Percentiles rank a stretch among this genome's conserved stretches.
These are phyloP conservation scores for Eptatretus atami DNA, from an alignment of 2,797 vertebrate species.

Conservation along the genomic window DNA sequence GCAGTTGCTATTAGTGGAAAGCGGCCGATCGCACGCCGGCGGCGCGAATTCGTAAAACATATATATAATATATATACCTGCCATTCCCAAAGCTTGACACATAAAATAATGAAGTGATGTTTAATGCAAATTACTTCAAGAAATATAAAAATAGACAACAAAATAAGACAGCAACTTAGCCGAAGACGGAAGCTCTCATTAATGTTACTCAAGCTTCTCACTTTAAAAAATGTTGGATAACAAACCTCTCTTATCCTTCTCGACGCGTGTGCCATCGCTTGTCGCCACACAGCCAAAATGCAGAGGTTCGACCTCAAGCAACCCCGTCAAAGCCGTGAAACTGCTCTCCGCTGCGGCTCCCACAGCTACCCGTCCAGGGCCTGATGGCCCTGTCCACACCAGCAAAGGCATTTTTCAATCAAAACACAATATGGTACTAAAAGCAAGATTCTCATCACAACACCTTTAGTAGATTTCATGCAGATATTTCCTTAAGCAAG, in stretches of 20 bases:
- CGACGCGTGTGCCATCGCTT: constrained; percentile 91
- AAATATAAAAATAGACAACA: neutral
- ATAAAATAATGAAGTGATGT: no score
- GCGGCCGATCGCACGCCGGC: no score
- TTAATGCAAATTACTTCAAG: no score
- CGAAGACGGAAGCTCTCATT: constrained; percentile 11
- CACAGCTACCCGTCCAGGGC: constrained; percentile 65
- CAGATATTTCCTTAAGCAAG: neutral
- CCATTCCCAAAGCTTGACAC: no score
- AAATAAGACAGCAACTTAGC: constrained; percentile 12
- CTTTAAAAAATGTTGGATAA: constrained; percentile 40
- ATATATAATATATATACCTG: no score
- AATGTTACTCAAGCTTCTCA: no score
- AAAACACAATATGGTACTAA: neutral
- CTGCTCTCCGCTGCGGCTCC: constrained; percentile 89
- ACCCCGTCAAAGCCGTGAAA: constrained; percentile 81
- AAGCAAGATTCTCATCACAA: neutral
- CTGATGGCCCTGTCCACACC: constrained; percentile 14
- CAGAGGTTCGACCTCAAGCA: constrained; percentile 82
- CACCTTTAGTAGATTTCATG: no score
- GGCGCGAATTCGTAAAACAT: no score
- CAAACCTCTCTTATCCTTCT: constrained; percentile 97
- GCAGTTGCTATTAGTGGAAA: no score
- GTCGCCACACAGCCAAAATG: constrained; percentile 96
- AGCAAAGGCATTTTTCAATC: no score